Evolutionary conservation across 2,113 vertebrate species (phyloP).

Genomic region (Andinoacara biseriatus): DNA sequence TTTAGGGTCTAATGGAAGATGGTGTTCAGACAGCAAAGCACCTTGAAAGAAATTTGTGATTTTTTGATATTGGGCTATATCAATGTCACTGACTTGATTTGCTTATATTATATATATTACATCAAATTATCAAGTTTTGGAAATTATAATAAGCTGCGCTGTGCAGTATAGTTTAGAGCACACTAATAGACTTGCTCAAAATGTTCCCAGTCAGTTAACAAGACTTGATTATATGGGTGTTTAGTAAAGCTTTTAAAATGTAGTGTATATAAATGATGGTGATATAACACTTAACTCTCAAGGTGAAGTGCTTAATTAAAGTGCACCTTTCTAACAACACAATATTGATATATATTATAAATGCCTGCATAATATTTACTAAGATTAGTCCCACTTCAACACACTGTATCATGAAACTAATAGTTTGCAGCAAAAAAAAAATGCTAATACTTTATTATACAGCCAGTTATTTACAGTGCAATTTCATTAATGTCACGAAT

Average conservation of each 20-base stretch:
- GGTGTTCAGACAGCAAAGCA: background rate
- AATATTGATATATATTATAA: background rate
- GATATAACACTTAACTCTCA: background rate
- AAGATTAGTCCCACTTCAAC: background rate
- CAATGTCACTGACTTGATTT: background rate
- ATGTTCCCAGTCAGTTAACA: accelerated
- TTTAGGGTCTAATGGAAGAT: background rate
- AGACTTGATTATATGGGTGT: background rate
- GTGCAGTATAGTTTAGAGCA: background rate
- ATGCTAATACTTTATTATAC: too few relatives aligned
- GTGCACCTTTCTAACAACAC: background rate
- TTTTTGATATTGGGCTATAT: background rate
- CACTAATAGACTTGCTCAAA: background rate
- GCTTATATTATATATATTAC: background rate
- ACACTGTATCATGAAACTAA: background rate
- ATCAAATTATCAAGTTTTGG: background rate
- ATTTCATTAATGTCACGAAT: background rate
- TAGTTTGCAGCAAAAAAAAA: background rate
- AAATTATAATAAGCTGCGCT: background rate
- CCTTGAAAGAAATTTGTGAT: background rate
- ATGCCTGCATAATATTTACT: background rate
- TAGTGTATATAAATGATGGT: background rate
- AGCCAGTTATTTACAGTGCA: background rate
- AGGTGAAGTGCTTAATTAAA: background rate
- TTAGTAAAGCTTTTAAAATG: background rate